phyloP scores from a whole-genome alignment of 1,140 invertebrate genomes.

The Eupristina koningsbergeri region DNA sequence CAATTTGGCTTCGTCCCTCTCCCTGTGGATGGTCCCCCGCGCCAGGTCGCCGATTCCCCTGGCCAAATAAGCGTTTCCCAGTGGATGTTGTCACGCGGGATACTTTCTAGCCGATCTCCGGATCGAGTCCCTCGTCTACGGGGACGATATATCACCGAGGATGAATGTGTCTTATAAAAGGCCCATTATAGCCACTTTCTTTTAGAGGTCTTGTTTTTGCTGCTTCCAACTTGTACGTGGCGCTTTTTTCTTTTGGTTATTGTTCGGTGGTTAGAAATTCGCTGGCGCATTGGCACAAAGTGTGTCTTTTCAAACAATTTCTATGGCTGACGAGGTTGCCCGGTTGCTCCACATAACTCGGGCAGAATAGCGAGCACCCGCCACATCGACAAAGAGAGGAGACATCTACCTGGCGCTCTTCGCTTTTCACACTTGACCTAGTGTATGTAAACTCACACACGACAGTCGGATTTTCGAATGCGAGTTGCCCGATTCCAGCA shows the following conservation, averaged over 20 bases:
- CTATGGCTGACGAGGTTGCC: no score
- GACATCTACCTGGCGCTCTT: no score
- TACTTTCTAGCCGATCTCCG: slow-evolving; percentile 32
- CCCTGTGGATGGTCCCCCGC: no score
- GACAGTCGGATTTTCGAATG: no score
- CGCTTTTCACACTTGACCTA: no score
- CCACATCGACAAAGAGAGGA: no score
- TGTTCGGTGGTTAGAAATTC: background rate
- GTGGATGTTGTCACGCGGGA: background rate
- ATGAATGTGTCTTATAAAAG: slow-evolving; percentile 5
- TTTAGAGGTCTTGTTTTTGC: background rate
- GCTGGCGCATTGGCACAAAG: background rate
- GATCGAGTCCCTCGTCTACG: background rate
- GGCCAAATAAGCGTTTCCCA: background rate
- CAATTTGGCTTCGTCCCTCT: background rate
- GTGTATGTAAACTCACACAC: no score
- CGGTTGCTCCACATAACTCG: background rate
- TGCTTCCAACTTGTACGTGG: background rate
- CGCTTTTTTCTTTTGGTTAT: background rate
- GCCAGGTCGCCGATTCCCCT: background rate
- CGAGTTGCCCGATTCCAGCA: no score
- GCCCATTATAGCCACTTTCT: slow-evolving; percentile 26
- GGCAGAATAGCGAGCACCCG: no score
- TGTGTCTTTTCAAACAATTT: no score
- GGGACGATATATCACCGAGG: background rate